These are phyloP conservation scores for Epinephelus fuscoguttatus DNA, from an alignment of 2,113 vertebrate species.

Conservation along the genomic window DNA sequence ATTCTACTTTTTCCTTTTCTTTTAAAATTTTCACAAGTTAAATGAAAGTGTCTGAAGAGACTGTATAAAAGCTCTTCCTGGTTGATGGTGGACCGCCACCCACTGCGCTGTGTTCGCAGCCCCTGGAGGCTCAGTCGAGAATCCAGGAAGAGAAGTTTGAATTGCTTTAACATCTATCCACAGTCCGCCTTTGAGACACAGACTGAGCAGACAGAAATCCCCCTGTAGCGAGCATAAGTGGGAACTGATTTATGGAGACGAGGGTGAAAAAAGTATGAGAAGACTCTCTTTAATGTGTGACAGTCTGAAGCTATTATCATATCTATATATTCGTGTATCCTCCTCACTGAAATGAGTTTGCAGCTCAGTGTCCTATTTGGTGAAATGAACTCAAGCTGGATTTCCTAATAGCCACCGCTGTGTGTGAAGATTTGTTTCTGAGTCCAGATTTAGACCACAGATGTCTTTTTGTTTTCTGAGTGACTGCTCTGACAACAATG, in stretches of 20 bases:
- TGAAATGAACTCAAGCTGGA: background rate
- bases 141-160: conserved; percentile 39
- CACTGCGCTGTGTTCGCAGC: conserved; percentile 31
- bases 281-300: conserved; percentile 27
- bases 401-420: background rate
- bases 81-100: conserved; percentile 38
- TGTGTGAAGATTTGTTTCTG: background rate
- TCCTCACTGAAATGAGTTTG: background rate
- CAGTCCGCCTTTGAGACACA: conserved; percentile 37
- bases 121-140: conserved; percentile 40
- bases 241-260: conserved; percentile 30
- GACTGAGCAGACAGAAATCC: conserved; percentile 24
- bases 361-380: background rate
- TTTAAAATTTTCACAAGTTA: conserved; percentile 12
- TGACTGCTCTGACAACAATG: background rate
- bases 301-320: conserved; percentile 20
- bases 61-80: conserved; percentile 21
- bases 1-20: conserved; percentile 1
- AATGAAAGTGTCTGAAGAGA: conserved; percentile 28
- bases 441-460: conserved; percentile 11
- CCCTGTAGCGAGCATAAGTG: conserved; percentile 8
- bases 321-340: background rate
- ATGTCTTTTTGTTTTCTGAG: background rate
- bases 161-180: conserved; percentile 43
- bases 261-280: conserved; percentile 8